Base-by-base conservation (phyloP, 2,888 invertebrate genomes). In the Hyposoter dolosus region DNA sequence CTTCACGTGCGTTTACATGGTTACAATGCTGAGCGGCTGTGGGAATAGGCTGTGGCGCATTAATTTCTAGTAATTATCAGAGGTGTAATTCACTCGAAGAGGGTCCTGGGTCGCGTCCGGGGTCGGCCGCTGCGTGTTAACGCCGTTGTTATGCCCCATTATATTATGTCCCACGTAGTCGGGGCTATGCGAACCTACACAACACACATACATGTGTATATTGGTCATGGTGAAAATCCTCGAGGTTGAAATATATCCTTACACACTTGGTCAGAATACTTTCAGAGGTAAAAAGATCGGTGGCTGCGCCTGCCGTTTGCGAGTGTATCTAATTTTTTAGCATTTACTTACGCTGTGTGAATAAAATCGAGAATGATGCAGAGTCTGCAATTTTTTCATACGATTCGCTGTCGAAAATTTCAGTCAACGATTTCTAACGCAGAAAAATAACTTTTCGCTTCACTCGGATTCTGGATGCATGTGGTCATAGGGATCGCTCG, bases 61-160 rank as follows among this genome's bases (percentile, higher is more conserved):
- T 88, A 87, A 88, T 87, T 87, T 85, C 82, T 92, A 90, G 93
- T 93, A 93, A 93, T 93, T 93, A 93, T 93, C 93, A 93, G 92
- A 92, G 91, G 91, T 92, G 93, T 93, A 92, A 93, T 92, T 93
- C 92, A 93, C 89, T 86, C 90, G 88, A 89, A 89, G 90, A 91
- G 92, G 92, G 92, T 92, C 92, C 90, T 89, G 92, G 92, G 92
- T 93, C 91, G 91, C 89, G 91, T 92, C 92, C 92, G 91, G 91
- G 93, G 91, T 93, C 91, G 92, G 87, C 91, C 92, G 90, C 90
- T 91, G 90, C 93, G 92, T 93, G 93, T 94, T 94, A 94, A 94
- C 93, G 93, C 93, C 93, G 93, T 92, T 93, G 94, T 94, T 94
- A 94, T 93, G 93, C 93, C 93, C 93, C 93, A 93, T 93, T 94